These are phyloP conservation scores for Strigamia maritima DNA, from an alignment of 2,888 invertebrate species.

Conservation along the genomic window DNA sequence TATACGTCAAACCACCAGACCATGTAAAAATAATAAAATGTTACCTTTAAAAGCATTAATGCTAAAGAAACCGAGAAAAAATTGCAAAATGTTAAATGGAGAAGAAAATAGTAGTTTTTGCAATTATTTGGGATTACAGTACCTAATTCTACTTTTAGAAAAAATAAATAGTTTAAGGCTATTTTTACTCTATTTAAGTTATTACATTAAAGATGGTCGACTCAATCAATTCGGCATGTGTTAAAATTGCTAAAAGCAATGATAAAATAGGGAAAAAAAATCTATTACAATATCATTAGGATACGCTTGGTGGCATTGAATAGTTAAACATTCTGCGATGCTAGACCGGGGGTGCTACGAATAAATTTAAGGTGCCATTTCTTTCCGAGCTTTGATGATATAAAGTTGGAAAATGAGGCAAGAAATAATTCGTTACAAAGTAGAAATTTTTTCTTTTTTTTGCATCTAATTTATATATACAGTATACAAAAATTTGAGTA, in stretches of 20 bases:
- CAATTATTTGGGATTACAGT: background rate
- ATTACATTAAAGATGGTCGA: constrained; percentile 26
- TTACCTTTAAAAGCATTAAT: constrained; percentile 14
- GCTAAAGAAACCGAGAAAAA: background rate
- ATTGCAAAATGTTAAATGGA: constrained; percentile 17
- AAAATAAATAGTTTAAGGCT: background rate
- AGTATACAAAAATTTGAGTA: background rate
- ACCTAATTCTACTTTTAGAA: background rate
- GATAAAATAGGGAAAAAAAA: background rate
- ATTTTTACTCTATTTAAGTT: background rate
- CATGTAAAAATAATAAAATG: constrained; percentile 20
- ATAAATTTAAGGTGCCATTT: constrained; percentile 22
- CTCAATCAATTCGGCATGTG: constrained; percentile 11
- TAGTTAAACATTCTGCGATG: constrained; percentile 19
- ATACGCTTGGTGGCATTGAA: constrained; percentile 23
- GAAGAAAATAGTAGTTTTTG: background rate
- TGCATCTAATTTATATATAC: background rate
- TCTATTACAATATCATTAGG: constrained; percentile 30
- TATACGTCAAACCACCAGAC: constrained; percentile 18
- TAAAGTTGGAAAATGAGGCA: background rate
- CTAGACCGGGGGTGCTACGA: constrained; percentile 16
- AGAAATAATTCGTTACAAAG: constrained; percentile 17
- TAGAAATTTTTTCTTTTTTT: background rate
- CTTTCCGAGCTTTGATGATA: background rate
- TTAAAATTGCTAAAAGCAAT: constrained; percentile 9